Percentiles rank a stretch among this genome's conserved stretches.
Evolutionary conservation across 2,797 vertebrate genomes (phyloP).

Genomic region (Crenuchus spilurus): DNA sequence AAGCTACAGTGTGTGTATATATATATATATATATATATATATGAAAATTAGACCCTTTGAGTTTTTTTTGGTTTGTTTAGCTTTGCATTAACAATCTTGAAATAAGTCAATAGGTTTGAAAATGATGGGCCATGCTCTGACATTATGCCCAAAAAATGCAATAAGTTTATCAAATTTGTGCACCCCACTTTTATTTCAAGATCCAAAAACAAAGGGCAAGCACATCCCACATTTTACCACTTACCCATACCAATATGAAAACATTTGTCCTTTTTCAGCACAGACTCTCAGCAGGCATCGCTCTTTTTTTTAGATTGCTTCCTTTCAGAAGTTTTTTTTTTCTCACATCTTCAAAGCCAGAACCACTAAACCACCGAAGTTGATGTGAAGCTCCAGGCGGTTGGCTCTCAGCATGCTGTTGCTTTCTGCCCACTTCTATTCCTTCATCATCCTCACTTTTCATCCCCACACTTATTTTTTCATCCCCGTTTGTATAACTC

Average conservation of each 20-base stretch:
- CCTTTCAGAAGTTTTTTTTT: conserved; percentile 2
- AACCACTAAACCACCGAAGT: background rate
- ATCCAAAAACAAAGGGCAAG: background rate
- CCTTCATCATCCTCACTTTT: conserved; percentile 2
- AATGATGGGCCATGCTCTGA: too few relatives aligned
- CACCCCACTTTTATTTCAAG: too few relatives aligned
- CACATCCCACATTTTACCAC: background rate
- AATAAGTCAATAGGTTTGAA: too few relatives aligned
- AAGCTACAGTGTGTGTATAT: too few relatives aligned
- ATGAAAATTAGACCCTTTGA: too few relatives aligned
- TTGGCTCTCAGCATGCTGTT: background rate
- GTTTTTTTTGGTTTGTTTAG: too few relatives aligned
- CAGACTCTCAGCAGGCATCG: background rate
- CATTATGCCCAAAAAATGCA: too few relatives aligned
- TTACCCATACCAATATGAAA: background rate
- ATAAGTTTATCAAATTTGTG: too few relatives aligned
- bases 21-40: too few relatives aligned
- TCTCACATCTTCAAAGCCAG: background rate
- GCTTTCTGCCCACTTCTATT: conserved; percentile 5
- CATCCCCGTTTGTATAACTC: background rate
- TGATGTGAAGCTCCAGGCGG: background rate
- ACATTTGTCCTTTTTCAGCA: background rate
- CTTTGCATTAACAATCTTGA: too few relatives aligned
- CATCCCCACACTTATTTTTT: background rate
- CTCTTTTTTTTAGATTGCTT: background rate